A percentile compares a stretch with the other conserved stretches of the same genome.
These are phyloP conservation scores for Nephrotoma guestfalica DNA, from an alignment of 2,888 invertebrate species.

Conservation along the genomic window DNA sequence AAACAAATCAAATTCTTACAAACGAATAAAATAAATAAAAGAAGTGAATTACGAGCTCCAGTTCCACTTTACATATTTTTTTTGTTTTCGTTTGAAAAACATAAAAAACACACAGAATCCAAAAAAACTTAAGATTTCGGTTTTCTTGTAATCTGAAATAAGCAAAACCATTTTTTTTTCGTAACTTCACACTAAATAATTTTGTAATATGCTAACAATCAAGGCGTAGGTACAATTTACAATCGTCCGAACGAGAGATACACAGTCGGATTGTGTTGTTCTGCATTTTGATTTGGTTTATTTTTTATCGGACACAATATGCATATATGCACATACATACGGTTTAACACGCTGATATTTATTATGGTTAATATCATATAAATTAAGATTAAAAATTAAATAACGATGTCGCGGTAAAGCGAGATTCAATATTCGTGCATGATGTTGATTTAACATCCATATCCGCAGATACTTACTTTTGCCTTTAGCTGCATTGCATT, in stretches of 20 bases:
- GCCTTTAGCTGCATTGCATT: too few species aligned
- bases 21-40: neutral
- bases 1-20: neutral
- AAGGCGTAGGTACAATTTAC: slow-evolving; percentile 5
- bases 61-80: neutral
- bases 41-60: neutral
- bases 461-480: neutral
- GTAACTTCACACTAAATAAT: neutral
- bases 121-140: neutral
- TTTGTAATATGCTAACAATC: neutral
- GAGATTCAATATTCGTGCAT: neutral
- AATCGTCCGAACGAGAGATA: neutral
- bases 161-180: neutral
- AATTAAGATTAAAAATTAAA: slow-evolving; percentile 14
- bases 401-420: neutral
- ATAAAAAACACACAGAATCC: neutral
- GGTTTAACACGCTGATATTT: slow-evolving; percentile 10
- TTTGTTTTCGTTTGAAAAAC: neutral
- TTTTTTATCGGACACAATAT: neutral
- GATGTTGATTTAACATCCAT: neutral
- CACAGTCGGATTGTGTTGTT: neutral
- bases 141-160: neutral
- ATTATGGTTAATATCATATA: slow-evolving; percentile 13
- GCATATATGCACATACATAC: neutral
- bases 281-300: neutral